Evolutionary conservation across 2,888 invertebrate genomes (phyloP), one percentile per base, ranked within the genome.

Genomic region (Serripes groenlandicus): DNA sequence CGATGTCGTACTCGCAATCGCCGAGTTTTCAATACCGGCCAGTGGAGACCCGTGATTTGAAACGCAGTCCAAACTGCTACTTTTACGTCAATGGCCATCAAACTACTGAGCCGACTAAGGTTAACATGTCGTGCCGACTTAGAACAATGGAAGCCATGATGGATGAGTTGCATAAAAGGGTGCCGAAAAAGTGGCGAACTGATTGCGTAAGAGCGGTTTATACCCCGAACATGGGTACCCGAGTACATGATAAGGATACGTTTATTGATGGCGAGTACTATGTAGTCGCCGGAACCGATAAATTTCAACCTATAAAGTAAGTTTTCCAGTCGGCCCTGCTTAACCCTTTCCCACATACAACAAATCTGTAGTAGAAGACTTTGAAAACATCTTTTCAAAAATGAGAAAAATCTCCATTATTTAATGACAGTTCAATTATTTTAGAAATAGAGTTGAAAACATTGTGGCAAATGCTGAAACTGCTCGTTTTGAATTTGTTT

Each of bases 51-150:
- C 66, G 78, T 26, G 30, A 86, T 66, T 52, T 81, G 30, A 86
- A 86, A 74, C 69, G 52, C 23, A 75, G 78, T 42, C 78, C 76
- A 54, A 86, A 83, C n/a, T 83, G 83, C 76, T 32, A 71, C 26
- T 86, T 86, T 64, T 86, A 76, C 69, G 56, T 81, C 68, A 86
- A 86, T 74, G 83, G 83, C 1, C 83, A 83, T 69, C 3, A 26
- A 15, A 70, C 42, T 34, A 56, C 35, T 26, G 42, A 73, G 1
- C 78, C 74, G 0, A 49, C 70, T 9, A 73, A 35, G 68, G 42
- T 78, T 18, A 76, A 76, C 35, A 60, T 86, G 81, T 86, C 86
- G 28, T 73, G 78, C 54, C 72, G 77, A 71, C 60, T 81, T 54
- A 74, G 56, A 78, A 85, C 80, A 0, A 56, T 85, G 32, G 82